Conservation (phyloP, 53 echinoderm and acorn worm genomes). For the Pentamera pediparva region DNA sequence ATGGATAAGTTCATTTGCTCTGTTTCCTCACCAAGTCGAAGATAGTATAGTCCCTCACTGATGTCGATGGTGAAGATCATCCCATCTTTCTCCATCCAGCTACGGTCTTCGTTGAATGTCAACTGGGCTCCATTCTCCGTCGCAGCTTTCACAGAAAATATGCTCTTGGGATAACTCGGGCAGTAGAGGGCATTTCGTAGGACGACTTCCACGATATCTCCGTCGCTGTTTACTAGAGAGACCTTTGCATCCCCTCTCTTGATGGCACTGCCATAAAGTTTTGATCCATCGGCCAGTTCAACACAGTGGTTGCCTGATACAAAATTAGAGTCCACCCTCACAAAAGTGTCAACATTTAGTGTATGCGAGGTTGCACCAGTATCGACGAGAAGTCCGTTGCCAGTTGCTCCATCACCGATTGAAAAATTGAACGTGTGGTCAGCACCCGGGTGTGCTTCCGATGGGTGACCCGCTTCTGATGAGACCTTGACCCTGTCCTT, state of each 20-base stretch:
- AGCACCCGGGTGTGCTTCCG: too few species aligned
- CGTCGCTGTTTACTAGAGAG: background rate
- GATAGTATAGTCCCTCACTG: constrained; percentile 10
- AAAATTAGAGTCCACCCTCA: background rate
- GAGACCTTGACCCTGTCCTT: background rate
- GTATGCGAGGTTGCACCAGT: background rate
- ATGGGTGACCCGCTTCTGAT: background rate
- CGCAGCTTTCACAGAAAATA: constrained; percentile 35
- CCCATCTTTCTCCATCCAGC: constrained; percentile 30
- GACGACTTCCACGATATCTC: background rate
- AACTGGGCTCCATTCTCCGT: constrained; percentile 25
- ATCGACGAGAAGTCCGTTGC: background rate
- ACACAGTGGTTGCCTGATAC: constrained; percentile 1
- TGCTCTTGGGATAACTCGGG: constrained; percentile 26
- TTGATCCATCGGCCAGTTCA: constrained; percentile 26
- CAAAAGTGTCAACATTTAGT: background rate
- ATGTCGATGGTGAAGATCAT: constrained; percentile 4
- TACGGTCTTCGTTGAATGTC: background rate
- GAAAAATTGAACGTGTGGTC: background rate
- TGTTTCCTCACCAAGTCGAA: constrained; percentile 1
- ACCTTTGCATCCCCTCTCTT: constrained; percentile 32
- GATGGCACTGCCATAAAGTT: background rate
- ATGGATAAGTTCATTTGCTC: background rate
- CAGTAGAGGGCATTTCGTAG: constrained; percentile 20
- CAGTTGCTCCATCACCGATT: background rate